phyloP scores from a whole-genome alignment of 2,113 vertebrate genomes.

The Dascyllus trimaculatus region DNA sequence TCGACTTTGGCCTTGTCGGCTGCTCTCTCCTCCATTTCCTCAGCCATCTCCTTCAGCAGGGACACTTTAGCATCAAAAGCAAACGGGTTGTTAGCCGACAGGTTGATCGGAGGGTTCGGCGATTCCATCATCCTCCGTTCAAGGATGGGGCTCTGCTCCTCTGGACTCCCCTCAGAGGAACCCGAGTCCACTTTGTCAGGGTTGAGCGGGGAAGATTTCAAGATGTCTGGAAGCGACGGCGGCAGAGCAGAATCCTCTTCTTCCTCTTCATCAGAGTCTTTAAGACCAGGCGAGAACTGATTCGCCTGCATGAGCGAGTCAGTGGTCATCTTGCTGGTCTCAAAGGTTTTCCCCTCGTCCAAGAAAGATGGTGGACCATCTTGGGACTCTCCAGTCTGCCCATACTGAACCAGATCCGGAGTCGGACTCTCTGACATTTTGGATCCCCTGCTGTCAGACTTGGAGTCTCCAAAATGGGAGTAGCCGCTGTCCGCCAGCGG shows the following conservation, averaged over 20 bases:
- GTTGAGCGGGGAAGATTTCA: constrained; percentile 93
- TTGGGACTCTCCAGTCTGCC: constrained; percentile 87
- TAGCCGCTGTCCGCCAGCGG: constrained; percentile 76
- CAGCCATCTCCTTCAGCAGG: constrained; percentile 90
- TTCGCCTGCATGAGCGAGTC: constrained; percentile 85
- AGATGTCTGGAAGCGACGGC: constrained; percentile 92
- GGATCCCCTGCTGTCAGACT: constrained; percentile 74
- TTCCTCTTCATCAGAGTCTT: constrained; percentile 77
- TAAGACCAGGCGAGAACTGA: constrained; percentile 85
- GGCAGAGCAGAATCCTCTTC: constrained; percentile 85
- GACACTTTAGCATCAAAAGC: constrained; percentile 88
- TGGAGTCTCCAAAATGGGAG: constrained; percentile 79
- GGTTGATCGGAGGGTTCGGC: constrained; percentile 83
- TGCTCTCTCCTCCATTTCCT: constrained; percentile 78
- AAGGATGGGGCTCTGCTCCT: constrained; percentile 82
- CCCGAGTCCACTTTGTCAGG: constrained; percentile 84
- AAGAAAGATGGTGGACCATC: constrained; percentile 85
- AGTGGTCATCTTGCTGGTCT: constrained; percentile 84
- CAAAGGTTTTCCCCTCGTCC: constrained; percentile 86
- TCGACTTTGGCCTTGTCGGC: constrained; percentile 59
- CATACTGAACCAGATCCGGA: constrained; percentile 95
- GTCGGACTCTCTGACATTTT: constrained; percentile 92
- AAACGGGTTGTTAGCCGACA: constrained; percentile 84
- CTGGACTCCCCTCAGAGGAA: constrained; percentile 83
- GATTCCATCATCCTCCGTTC: constrained; percentile 83